Base-by-base conservation (phyloP, 2,113 vertebrate species). In the Mormyrus iriodes region DNA sequence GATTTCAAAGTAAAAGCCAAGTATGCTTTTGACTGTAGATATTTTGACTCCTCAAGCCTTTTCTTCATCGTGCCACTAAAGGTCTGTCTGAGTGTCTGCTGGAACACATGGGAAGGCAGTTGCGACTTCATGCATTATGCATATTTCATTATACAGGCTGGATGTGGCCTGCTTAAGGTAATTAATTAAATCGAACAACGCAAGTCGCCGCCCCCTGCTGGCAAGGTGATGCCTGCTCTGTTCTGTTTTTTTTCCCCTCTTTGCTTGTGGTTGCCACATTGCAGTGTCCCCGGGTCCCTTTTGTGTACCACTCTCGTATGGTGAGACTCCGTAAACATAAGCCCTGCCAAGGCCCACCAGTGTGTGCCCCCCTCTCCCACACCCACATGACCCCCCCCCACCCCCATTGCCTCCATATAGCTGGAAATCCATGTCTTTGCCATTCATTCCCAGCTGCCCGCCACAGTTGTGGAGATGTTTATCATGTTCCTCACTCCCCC, bases 211-310 rank as follows among this genome's bases (percentile, higher is more conserved):
- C 86, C 89, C 83, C 89, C 55, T 42, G 58, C 21, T 83, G 39
- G 48, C 27, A 48, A 12, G 42, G 39, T 6, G 17, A 35, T 55
- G 84, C 87, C 31, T 27, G 13, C 53, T 5, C 10, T 42, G 24
- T n/a, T n/a, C 35, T 73, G n/a, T 8, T 17, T 48, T 46, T 65
- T 12, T 69, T 46, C 53, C 27, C 21, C 15, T 27, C 13, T 24
- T 73, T 88, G 88, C 86, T 87, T 90, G 52, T n/a, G 88, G 90
- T 89, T 87, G 69, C 89, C 86, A 88, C 89, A 90, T 27, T 27
- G 31, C 73, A 55, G 21, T 15, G 35, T 86, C 86, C 51, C 90
- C 46, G n/a, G 17, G 65, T 88, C 79, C 86, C 89, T 46, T 65
- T 88, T 89, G 89, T 84, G 84, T 88, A 86, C 58, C 84, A 19